Base-by-base conservation (phyloP, 2,797 vertebrate species). In the Synanceia verrucosa region DNA sequence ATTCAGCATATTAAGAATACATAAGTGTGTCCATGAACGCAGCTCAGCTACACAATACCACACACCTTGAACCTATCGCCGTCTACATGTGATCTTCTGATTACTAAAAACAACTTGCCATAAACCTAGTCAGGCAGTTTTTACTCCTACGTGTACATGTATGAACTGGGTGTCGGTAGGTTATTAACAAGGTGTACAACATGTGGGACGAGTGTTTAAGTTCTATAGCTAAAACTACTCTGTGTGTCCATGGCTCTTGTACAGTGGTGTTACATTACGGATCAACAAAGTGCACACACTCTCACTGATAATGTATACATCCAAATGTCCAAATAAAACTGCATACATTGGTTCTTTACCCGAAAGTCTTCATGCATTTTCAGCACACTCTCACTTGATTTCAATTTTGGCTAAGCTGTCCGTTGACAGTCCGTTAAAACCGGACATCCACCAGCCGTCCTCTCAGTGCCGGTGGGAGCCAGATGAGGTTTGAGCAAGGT, bases 1-100 rank as follows among this genome's bases (percentile, higher is more conserved):
- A 87, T 94, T 85, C 71, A 86, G 83, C 87, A 91, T 86, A 76
- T 87, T 80, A 88, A 91, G 74, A 89, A 86, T 84, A 86, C 84
- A 88, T 71, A 60, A 86, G 64, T 79, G 73, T 87, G 84, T 88
- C 80, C 86, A 85, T 88, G 74, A 90, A 87, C 39, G 48, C 87
- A 91, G 86, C 82, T 87, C 76, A 71, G 79, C 87, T 89, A 85
- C 73, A 83, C 71, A 86, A 78, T 68, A 83, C 66, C 78, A 84
- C 82, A 89, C 76, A 81, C 78, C 74, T 84, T 76, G 71, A 83
- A 80, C 76, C 82, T 77, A 85, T 57, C 76, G 48, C 64, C 63
- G 75, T 86, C 85, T 85, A 82, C 74, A 78, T 69, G 68, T 58
- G 51, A 78, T 52, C 74, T 63, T 82, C 69, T 78, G 62, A 62